Conservation (phyloP, 1,140 invertebrate species). For the Drosophila parvula region DNA sequence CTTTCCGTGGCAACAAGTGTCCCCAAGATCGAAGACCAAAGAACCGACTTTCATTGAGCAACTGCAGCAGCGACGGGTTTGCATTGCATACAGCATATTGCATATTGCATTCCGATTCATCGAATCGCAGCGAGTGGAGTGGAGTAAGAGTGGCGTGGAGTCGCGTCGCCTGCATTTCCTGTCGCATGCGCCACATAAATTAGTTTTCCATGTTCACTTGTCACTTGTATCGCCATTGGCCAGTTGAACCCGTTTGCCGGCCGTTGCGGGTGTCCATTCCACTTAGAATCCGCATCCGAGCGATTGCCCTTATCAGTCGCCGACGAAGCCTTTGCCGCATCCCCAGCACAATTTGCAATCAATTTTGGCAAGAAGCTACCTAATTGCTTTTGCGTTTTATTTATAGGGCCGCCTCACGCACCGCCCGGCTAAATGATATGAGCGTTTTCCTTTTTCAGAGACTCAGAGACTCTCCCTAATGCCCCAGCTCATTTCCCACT, state of each 20-base stretch:
- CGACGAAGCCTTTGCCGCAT: slow-evolving; percentile 14
- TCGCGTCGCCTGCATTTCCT: slow-evolving; percentile 53
- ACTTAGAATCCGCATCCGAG: slow-evolving; percentile 55
- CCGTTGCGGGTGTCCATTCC: slow-evolving; percentile 65
- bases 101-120: slow-evolving; percentile 37
- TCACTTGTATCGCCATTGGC: slow-evolving; percentile 65
- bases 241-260: slow-evolving; percentile 58
- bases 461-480: slow-evolving; percentile 15
- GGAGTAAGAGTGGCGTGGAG: slow-evolving; percentile 13
- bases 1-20: slow-evolving; percentile 27
- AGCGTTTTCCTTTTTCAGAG: slow-evolving; percentile 33
- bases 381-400: slow-evolving; percentile 52
- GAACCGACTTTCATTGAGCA: slow-evolving; percentile 48
- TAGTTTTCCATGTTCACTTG: slow-evolving; percentile 79
- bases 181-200: slow-evolving; percentile 73
- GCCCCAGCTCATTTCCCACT: background rate
- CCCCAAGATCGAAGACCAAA: slow-evolving; percentile 25
- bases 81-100: background rate
- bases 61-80: slow-evolving; percentile 26
- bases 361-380: slow-evolving; percentile 58
- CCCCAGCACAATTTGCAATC: slow-evolving; percentile 54
- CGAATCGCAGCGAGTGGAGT: slow-evolving; percentile 35
- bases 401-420: slow-evolving; percentile 46
- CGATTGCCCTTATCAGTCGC: slow-evolving; percentile 65
- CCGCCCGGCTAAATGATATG: slow-evolving; percentile 4